Evolutionary conservation across 1,140 invertebrate genomes (phyloP), one percentile per base, ranked within the genome.

Genomic region (Episyrphus balteatus): DNA sequence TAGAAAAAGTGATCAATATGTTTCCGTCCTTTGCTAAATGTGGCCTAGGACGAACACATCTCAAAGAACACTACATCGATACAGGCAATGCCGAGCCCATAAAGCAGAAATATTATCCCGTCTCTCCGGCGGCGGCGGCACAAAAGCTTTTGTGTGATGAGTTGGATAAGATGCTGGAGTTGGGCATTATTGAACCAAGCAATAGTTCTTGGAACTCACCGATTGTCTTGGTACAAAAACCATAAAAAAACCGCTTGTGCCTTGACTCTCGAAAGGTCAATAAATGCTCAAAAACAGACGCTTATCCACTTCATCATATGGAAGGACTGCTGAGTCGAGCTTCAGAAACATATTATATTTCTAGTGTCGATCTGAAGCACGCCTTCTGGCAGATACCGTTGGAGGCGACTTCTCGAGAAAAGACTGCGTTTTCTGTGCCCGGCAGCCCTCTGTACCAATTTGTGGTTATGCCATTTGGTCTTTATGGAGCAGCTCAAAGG

Each of bases 351-450:
- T 57, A 47, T 19, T 56, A 47, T 38, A 71, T 72, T 48, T 55
- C 59, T 1, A 62, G 53, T 1, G 13, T 73, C 3, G 72, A 73
- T 49, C 43, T 68, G 12, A 46, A 51, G 9, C 14, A 55, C 11
- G 68, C 66, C 2, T 71, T 67, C 53, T 59, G 51, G 47, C 59
- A 71, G 39, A 52, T 69, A 1, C 54, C 56, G 1, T 8, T 70
- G 21, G 52, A 51, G 1, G 51, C 58, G 8, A 21, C 12, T 2
- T 58, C 51, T 26, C 51, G 50, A 33, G 52, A 58, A 12, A 62
- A 66, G 31, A 75, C 73, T 0, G 70, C 67, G 0, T 74, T 74
- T 46, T 55, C 64, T 3, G 62, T 68, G 0, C 63, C 59, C 1
- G 58, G 64, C 11, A 62, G 56, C 46, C 62, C 66, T 1, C 51